Evolutionary conservation across 1,140 invertebrate genomes (phyloP).

Genomic region (Neodiprion lecontei): DNA sequence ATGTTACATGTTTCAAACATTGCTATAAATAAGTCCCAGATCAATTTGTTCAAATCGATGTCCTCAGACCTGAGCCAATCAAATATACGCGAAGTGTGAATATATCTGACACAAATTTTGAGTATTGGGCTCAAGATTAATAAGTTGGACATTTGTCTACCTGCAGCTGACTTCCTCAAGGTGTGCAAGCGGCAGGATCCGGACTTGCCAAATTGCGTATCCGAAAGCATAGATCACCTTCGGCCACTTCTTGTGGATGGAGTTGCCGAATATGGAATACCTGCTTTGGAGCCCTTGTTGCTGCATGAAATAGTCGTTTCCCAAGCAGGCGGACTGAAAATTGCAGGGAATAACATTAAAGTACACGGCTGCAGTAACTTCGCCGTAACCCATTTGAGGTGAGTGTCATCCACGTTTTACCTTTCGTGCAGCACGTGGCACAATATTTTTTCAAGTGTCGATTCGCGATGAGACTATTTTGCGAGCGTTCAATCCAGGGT

Average conservation of each 20-base stretch:
- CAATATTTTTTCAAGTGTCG: too few species aligned
- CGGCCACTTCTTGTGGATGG: constrained; percentile 52
- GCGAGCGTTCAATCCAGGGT: too few species aligned
- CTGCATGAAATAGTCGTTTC: constrained; percentile 65
- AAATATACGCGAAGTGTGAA: too few species aligned
- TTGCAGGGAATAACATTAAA: constrained; percentile 63
- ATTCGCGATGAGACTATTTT: too few species aligned
- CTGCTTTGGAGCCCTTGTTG: constrained; percentile 67
- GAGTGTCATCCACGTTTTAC: constrained; percentile 32
- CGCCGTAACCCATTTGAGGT: constrained; percentile 64
- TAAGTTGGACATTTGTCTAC: not conserved
- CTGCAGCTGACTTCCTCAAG: constrained; percentile 67
- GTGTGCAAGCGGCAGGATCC: constrained; percentile 67
- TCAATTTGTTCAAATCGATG: too few species aligned
- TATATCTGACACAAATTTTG: too few species aligned
- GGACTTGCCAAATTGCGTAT: constrained; percentile 64
- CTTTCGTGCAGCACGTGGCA: too few species aligned
- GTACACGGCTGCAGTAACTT: constrained; percentile 69
- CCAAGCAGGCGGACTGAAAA: constrained; percentile 62
- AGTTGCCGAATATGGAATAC: constrained; percentile 67
- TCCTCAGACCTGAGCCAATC: too few species aligned
- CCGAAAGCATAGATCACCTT: constrained; percentile 60
- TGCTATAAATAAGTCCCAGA: too few species aligned
- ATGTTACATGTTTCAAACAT: too few species aligned
- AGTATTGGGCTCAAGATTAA: not conserved